Percentiles rank a stretch among this genome's conserved stretches.
Evolutionary conservation across 2,797 vertebrate species (phyloP).

Genomic region (Megaceryle alcyon): DNA sequence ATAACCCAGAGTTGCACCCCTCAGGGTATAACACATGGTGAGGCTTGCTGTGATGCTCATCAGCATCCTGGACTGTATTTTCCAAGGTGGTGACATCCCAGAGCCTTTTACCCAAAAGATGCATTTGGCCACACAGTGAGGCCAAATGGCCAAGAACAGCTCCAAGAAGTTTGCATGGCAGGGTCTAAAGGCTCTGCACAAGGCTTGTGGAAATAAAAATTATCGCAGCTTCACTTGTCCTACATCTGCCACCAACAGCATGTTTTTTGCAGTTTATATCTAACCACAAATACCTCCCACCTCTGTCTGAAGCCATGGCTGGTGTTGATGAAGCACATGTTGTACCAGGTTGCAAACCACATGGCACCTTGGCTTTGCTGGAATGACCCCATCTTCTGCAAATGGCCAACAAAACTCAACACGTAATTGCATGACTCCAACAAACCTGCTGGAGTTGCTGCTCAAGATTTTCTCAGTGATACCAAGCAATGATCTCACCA

Average conservation of each 20-base stretch:
- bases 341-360: not conserved
- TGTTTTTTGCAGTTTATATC: not conserved
- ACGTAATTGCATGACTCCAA: not conserved
- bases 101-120: not conserved
- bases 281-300: not conserved
- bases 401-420: fast-evolving
- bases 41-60: not conserved
- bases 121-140: not conserved
- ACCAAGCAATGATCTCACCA: not conserved
- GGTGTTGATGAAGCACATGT: not conserved
- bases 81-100: not conserved
- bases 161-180: not conserved
- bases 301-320: not conserved
- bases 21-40: not conserved
- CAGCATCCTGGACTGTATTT: not conserved
- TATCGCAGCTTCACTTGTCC: not conserved
- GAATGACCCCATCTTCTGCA: not conserved
- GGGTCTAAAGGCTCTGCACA: not conserved
- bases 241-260: not conserved
- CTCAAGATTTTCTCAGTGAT: not conserved
- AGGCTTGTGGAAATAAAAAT: not conserved
- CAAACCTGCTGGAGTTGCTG: not conserved
- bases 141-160: not conserved
- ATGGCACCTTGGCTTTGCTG: not conserved
- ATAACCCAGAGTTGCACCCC: not conserved